These are phyloP conservation scores for Drosophila littoralis DNA, from an alignment of 1,140 invertebrate species.

Conservation along the genomic window DNA sequence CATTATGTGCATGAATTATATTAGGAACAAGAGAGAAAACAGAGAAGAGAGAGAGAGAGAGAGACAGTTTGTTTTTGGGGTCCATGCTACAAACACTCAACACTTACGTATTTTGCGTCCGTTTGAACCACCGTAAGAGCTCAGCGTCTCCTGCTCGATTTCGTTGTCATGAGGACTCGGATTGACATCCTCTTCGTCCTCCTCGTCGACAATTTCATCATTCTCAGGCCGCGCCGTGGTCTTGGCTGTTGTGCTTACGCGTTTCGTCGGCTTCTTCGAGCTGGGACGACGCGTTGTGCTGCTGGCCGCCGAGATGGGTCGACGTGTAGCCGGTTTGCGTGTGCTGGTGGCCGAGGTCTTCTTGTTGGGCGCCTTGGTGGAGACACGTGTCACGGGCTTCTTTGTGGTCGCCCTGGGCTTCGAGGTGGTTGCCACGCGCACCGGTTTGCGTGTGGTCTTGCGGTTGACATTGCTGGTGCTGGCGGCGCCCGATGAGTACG, in stretches of 20 bases:
- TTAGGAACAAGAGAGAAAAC: constrained; percentile 61
- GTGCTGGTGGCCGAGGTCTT: constrained; percentile 61
- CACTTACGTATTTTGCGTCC: constrained; percentile 87
- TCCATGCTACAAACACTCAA: constrained; percentile 66
- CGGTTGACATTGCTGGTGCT: constrained; percentile 48
- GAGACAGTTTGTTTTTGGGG: constrained; percentile 73
- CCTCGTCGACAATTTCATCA: constrained; percentile 77
- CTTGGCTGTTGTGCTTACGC: constrained; percentile 48
- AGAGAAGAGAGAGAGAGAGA: constrained; percentile 52
- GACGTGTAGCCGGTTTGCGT: constrained; percentile 57
- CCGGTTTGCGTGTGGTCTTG: constrained; percentile 54
- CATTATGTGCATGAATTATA: constrained; percentile 51
- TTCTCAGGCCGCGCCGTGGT: constrained; percentile 58
- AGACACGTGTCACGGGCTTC: constrained; percentile 84
- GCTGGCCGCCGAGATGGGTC: constrained; percentile 49
- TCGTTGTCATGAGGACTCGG: constrained; percentile 83
- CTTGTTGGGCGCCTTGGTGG: constrained; percentile 85
- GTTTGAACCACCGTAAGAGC: constrained; percentile 62
- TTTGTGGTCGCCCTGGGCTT: constrained; percentile 67
- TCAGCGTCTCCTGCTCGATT: constrained; percentile 85
- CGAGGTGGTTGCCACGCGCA: constrained; percentile 65
- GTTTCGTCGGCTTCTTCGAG: constrained; percentile 85
- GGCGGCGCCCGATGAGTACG: constrained; percentile 45
- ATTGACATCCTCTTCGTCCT: constrained; percentile 86
- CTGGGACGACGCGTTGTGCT: constrained; percentile 81